Conservation (phyloP, 2,888 invertebrate species). For the Nomada lathburiana region DNA sequence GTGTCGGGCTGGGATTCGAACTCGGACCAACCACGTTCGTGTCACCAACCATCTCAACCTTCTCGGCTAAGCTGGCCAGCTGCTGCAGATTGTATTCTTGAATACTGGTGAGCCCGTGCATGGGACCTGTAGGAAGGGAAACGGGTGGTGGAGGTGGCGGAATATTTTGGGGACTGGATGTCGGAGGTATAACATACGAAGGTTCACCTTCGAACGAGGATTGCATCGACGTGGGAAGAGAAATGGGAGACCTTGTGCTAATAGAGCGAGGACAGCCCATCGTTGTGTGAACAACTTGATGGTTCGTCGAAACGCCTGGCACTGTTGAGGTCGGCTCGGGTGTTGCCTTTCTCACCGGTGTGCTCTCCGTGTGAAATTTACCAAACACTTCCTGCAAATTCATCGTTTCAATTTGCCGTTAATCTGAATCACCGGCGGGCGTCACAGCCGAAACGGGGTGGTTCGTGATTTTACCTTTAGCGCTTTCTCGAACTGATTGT, state of each 20-base stretch:
- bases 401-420: neutral
- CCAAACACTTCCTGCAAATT: slow-evolving; percentile 89
- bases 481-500: slow-evolving; percentile 91
- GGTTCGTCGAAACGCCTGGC: slow-evolving; percentile 83
- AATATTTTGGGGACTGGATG: slow-evolving; percentile 82
- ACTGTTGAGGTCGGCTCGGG: slow-evolving; percentile 85
- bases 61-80: slow-evolving; percentile 92
- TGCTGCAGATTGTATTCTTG: slow-evolving; percentile 95
- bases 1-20: slow-evolving; percentile 87
- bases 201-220: slow-evolving; percentile 92
- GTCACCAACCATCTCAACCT: slow-evolving; percentile 84
- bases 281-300: slow-evolving; percentile 85
- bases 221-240: slow-evolving; percentile 89
- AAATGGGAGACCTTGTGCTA: slow-evolving; percentile 89
- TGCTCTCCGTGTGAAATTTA: slow-evolving; percentile 88
- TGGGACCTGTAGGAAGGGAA: slow-evolving; percentile 80
- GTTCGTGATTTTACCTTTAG: slow-evolving; percentile 83
- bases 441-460: too few species aligned
- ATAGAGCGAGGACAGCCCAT: slow-evolving; percentile 87
- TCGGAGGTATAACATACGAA: slow-evolving; percentile 84
- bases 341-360: slow-evolving; percentile 82
- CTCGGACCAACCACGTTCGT: slow-evolving; percentile 80
- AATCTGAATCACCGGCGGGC: neutral
- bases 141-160: slow-evolving; percentile 82
- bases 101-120: slow-evolving; percentile 89